A percentile compares a stretch with the other conserved stretches of the same genome.
phyloP scores from a whole-genome alignment of 2,113 vertebrate genomes.

The Oceanites oceanicus region DNA sequence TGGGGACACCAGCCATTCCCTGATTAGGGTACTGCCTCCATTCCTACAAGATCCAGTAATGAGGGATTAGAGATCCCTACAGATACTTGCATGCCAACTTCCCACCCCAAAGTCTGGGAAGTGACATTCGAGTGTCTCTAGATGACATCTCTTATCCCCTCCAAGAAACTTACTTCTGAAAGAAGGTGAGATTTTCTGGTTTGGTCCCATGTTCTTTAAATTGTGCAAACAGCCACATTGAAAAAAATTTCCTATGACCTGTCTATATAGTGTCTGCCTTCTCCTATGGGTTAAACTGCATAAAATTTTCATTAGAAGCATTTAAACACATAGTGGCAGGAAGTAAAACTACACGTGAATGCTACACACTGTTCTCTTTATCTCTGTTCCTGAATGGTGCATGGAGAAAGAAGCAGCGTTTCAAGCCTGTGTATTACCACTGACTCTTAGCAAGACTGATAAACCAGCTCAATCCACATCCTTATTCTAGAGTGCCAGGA shows the following conservation, averaged over 20 bases:
- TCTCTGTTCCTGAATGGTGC: not conserved
- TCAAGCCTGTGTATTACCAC: not conserved
- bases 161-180: not conserved
- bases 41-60: not conserved
- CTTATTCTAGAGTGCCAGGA: not conserved
- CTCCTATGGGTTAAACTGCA: not conserved
- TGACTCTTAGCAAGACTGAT: not conserved
- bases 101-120: not conserved
- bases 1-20: not conserved
- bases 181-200: not conserved
- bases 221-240: not conserved
- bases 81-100: not conserved
- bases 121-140: not conserved
- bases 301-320: not conserved
- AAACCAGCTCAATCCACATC: not conserved
- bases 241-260: not conserved
- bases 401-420: not conserved
- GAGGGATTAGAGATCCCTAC: not conserved
- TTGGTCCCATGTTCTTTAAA: not conserved
- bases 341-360: not conserved
- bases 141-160: not conserved
- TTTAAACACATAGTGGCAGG: not conserved
- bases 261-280: accelerated
- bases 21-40: not conserved
- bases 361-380: not conserved